These are phyloP conservation scores for Epinotia nisella DNA, from an alignment of 2,888 invertebrate species.

Conservation along the genomic window DNA sequence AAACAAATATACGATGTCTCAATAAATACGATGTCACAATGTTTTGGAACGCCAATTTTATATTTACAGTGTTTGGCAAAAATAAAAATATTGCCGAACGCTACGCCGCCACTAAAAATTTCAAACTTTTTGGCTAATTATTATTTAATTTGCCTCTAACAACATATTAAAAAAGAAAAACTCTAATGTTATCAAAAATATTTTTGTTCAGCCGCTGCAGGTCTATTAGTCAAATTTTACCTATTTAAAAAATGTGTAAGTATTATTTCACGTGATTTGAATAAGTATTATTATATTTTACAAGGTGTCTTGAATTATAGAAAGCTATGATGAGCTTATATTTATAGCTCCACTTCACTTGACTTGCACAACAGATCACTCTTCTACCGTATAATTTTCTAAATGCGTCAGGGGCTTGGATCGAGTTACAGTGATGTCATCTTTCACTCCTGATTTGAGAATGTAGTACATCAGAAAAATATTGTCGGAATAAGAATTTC, in stretches of 20 bases:
- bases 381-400: constrained; percentile 18
- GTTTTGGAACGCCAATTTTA: too few relatives aligned
- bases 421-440: constrained; percentile 21
- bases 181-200: too few relatives aligned
- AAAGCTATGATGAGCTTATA: not conserved
- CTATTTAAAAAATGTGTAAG: too few relatives aligned
- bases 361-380: not conserved
- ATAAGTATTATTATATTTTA: not conserved
- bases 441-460: constrained; percentile 11
- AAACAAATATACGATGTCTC: too few relatives aligned
- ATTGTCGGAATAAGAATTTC: constrained; percentile 2
- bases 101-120: too few relatives aligned
- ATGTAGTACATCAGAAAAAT: constrained; percentile 6
- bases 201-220: too few relatives aligned
- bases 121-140: too few relatives aligned
- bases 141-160: too few relatives aligned
- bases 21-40: too few relatives aligned
- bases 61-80: too few relatives aligned
- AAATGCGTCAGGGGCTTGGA: constrained; percentile 9
- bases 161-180: too few relatives aligned
- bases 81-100: too few relatives aligned
- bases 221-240: not conserved
- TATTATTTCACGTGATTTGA: not conserved
- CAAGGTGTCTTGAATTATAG: not conserved
- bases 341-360: not conserved